These are phyloP conservation scores for Mionectes olivaceus DNA, from an alignment of 2,797 vertebrate species.

Conservation along the genomic window DNA sequence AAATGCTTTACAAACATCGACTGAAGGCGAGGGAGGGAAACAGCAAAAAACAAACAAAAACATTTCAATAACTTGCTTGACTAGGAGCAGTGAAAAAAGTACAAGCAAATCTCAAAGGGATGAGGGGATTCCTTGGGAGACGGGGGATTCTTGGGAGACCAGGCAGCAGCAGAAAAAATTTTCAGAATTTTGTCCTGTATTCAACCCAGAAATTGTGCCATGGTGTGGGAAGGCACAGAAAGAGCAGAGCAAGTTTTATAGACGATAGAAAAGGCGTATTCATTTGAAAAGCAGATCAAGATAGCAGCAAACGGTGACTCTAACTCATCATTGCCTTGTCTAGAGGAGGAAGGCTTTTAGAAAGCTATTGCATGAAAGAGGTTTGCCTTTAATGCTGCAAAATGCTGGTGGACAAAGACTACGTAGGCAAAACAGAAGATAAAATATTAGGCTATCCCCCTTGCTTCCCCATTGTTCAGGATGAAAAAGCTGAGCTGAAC, in stretches of 20 bases:
- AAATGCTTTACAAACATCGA: slow-evolving; percentile 78
- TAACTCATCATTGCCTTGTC: background rate
- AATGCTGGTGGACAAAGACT: slow-evolving; percentile 24
- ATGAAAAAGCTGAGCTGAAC: slow-evolving; percentile 65
- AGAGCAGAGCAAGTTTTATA: background rate
- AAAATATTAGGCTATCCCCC: slow-evolving; percentile 54
- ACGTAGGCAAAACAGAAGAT: slow-evolving; percentile 53
- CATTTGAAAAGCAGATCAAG: slow-evolving; percentile 8
- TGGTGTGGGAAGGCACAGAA: background rate
- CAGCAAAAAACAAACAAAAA: slow-evolving; percentile 76
- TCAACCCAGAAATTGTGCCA: background rate
- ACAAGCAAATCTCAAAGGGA: background rate
- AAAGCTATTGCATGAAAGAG: background rate
- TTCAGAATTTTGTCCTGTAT: background rate
- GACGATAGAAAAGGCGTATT: background rate
- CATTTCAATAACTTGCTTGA: slow-evolving; percentile 55
- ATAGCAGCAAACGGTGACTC: background rate
- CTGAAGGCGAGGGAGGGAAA: slow-evolving; percentile 66
- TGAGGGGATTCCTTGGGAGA: background rate
- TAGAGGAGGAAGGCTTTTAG: slow-evolving; percentile 14
- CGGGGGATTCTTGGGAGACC: background rate
- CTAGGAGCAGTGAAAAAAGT: slow-evolving; percentile 32
- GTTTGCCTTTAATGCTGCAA: slow-evolving; percentile 24
- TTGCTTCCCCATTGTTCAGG: slow-evolving; percentile 55
- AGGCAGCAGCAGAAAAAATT: background rate